phyloP scores from a whole-genome alignment of 2,797 vertebrate species.

The Phrynocephalus forsythii region DNA sequence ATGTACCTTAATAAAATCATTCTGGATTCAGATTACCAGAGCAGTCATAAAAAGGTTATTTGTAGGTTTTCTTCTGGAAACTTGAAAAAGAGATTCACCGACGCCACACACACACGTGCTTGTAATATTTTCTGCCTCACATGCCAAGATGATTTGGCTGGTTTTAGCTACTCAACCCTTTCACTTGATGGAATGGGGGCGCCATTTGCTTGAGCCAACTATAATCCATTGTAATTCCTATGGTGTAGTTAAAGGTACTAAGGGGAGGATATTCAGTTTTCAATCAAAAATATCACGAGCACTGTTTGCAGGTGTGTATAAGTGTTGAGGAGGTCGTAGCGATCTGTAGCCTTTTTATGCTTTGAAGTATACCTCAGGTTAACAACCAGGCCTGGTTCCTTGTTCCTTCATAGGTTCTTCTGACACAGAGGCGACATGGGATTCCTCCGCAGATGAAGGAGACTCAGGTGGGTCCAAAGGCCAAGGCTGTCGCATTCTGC shows the following conservation, averaged over 20 bases:
- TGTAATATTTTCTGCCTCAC: background rate
- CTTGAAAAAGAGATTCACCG: background rate
- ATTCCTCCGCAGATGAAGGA: conserved; percentile 42
- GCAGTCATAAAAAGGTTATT: background rate
- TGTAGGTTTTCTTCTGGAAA: too few species aligned
- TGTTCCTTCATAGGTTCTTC: conserved; percentile 22
- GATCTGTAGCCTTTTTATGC: background rate
- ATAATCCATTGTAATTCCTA: background rate
- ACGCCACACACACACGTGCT: background rate
- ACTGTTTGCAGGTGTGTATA: background rate
- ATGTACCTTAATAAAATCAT: background rate
- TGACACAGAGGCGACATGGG: conserved; percentile 43
- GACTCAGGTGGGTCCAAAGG: background rate
- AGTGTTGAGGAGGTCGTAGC: background rate
- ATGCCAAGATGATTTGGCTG: background rate
- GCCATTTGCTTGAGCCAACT: background rate
- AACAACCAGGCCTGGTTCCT: background rate
- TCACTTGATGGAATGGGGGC: too few species aligned
- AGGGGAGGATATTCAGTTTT: background rate
- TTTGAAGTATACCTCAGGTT: background rate
- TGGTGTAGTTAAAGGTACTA: background rate
- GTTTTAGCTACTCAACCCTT: too few species aligned
- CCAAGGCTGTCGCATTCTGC: background rate
- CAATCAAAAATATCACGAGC: background rate
- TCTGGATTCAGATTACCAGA: background rate